These are phyloP conservation scores for Xestia sexstrigata DNA, from an alignment of 2,888 invertebrate genomes.

Conservation along the genomic window DNA sequence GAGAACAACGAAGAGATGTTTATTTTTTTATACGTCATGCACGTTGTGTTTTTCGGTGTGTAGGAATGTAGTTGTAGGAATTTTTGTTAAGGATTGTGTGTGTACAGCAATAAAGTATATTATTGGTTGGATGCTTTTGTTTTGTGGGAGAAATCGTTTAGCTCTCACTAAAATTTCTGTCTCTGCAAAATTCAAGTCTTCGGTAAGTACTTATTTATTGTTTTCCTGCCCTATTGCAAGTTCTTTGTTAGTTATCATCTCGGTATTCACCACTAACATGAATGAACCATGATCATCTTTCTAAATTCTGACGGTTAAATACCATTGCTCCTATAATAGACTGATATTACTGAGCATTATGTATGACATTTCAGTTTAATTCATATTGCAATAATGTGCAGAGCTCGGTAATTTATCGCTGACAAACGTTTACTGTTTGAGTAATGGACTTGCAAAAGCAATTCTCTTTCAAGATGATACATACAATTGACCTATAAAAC, in stretches of 20 bases:
- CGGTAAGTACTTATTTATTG: too few species aligned
- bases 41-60: slow-evolving; percentile 46
- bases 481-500: slow-evolving; percentile 30
- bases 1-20: slow-evolving; percentile 60
- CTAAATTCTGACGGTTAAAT: not conserved
- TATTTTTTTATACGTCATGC: slow-evolving; percentile 52
- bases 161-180: not conserved
- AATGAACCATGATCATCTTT: not conserved
- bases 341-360: slow-evolving; percentile 20
- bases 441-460: slow-evolving; percentile 54
- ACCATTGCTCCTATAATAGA: slow-evolving; percentile 2
- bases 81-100: slow-evolving; percentile 41
- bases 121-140: slow-evolving; percentile 18
- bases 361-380: slow-evolving; percentile 43
- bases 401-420: slow-evolving; percentile 43
- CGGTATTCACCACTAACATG: not conserved
- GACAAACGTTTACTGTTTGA: slow-evolving; percentile 46
- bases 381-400: slow-evolving; percentile 46
- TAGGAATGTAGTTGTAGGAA: slow-evolving; percentile 30
- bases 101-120: not conserved
- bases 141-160: not conserved
- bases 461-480: slow-evolving; percentile 45
- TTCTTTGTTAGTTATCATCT: not conserved
- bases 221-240: not conserved
- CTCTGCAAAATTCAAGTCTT: not conserved